Evolutionary conservation across 2,113 vertebrate genomes (phyloP).

Genomic region (Cyanoliseus patagonus): DNA sequence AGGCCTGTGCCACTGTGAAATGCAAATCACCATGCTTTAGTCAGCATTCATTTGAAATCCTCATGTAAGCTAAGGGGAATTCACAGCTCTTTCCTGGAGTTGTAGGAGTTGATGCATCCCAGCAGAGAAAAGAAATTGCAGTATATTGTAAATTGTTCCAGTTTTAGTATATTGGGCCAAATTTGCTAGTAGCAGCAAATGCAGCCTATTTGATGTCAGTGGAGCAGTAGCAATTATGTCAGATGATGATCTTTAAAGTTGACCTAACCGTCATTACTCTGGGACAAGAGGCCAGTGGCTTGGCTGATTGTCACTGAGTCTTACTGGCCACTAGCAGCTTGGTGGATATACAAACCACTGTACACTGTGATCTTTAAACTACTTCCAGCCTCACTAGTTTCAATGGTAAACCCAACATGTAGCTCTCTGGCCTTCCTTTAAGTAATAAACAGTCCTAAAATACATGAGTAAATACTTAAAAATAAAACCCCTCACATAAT

Average conservation of each 20-base stretch:
- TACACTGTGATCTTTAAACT: background rate
- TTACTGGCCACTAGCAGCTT: background rate
- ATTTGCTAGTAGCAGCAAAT: background rate
- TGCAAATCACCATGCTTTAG: background rate
- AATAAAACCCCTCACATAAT: background rate
- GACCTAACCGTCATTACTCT: background rate
- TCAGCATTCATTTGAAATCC: background rate
- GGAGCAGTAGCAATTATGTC: background rate
- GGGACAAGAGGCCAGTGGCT: background rate
- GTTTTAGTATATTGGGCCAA: background rate
- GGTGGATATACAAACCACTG: background rate
- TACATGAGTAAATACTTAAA: background rate
- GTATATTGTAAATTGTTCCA: background rate
- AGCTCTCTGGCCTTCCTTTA: background rate
- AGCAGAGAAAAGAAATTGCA: background rate
- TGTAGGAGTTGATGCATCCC: background rate
- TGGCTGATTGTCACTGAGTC: background rate
- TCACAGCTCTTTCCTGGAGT: background rate
- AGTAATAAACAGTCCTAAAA: background rate
- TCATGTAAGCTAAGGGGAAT: background rate
- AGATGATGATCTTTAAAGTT: background rate
- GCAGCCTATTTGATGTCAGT: background rate
- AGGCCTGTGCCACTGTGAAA: background rate
- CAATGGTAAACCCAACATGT: background rate
- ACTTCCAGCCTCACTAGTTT: background rate